Percentiles rank a stretch among this genome's conserved stretches.
Evolutionary conservation across 2,797 vertebrate species (phyloP).

Genomic region (Acanthurus tractus): DNA sequence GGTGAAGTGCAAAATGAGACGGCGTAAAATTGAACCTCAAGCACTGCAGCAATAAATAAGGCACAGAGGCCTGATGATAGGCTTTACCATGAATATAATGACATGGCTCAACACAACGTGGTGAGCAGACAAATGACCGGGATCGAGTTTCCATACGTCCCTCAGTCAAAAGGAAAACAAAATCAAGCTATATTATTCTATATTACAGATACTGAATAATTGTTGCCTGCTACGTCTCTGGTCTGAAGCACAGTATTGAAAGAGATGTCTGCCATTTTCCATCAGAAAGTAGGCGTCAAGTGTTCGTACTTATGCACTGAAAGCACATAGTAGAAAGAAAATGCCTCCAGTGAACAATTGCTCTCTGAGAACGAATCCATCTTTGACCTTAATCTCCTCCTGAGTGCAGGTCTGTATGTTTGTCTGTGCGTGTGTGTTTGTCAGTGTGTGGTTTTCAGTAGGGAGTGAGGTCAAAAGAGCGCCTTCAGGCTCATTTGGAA

Average conservation of each 20-base stretch:
- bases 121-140: conserved; percentile 39
- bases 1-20: conserved; percentile 14
- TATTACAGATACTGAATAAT: too few species aligned
- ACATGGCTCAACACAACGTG: conserved; percentile 32
- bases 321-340: conserved; percentile 30
- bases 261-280: conserved; percentile 26
- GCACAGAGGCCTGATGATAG: conserved; percentile 16
- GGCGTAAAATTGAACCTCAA: conserved; percentile 28
- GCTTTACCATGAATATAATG: conserved; percentile 38
- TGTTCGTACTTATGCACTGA: conserved; percentile 11
- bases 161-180: conserved; percentile 5
- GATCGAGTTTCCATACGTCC: conserved; percentile 44
- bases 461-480: conserved; percentile 3
- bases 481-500: conserved; percentile 12
- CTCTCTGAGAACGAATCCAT: conserved; percentile 31
- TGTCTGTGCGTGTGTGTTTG: background rate
- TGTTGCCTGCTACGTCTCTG: conserved; percentile 6
- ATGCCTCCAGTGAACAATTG: conserved; percentile 28
- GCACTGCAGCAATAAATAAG: conserved; percentile 23
- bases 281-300: conserved; percentile 29
- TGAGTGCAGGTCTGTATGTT: conserved; percentile 29
- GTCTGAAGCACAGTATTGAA: conserved; percentile 3
- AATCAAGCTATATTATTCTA: too few species aligned
- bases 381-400: conserved; percentile 58
- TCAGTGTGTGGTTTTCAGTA: conserved; percentile 3